These are phyloP conservation scores for Scaptomyza graminum DNA, from an alignment of 1,140 invertebrate genomes.

Conservation along the genomic window DNA sequence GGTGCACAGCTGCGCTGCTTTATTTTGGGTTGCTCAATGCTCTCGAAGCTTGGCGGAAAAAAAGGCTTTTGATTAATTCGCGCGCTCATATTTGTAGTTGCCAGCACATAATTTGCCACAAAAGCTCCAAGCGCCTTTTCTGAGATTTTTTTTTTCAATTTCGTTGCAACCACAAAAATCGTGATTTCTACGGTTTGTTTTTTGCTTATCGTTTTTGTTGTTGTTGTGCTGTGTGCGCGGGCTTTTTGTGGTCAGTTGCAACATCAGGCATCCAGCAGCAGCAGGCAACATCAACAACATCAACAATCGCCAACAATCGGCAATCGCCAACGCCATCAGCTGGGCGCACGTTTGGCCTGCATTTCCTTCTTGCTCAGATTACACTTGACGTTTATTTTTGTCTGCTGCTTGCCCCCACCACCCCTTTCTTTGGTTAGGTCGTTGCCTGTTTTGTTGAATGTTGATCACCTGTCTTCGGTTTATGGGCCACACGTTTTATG, in stretches of 20 bases:
- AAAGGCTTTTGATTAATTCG: constrained; percentile 78
- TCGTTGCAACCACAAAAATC: constrained; percentile 68
- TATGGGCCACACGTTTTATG: constrained; percentile 77
- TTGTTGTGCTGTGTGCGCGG: constrained; percentile 28
- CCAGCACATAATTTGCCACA: constrained; percentile 79
- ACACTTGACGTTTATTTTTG: constrained; percentile 73
- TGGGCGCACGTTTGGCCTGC: constrained; percentile 79
- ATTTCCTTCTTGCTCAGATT: constrained; percentile 79
- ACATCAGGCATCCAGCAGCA: constrained; percentile 37
- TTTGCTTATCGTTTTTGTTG: constrained; percentile 46
- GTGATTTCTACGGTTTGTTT: constrained; percentile 78
- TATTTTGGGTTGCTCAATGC: constrained; percentile 52
- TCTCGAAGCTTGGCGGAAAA: constrained; percentile 28
- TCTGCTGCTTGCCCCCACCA: not conserved
- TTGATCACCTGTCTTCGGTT: constrained; percentile 74
- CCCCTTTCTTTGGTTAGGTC: constrained; percentile 9
- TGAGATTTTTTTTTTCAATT: constrained; percentile 63
- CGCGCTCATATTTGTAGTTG: constrained; percentile 80
- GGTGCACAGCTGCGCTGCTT: constrained; percentile 52
- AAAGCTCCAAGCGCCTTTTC: constrained; percentile 64
- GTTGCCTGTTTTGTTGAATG: constrained; percentile 38
- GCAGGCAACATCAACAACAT: constrained; percentile 61
- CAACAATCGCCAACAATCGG: constrained; percentile 63
- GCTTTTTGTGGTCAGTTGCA: constrained; percentile 73
- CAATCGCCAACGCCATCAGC: constrained; percentile 77